Percentiles rank a stretch among this genome's conserved stretches.
Conservation (phyloP, 2,797 vertebrate species). For the Macropus fuliginosus region DNA sequence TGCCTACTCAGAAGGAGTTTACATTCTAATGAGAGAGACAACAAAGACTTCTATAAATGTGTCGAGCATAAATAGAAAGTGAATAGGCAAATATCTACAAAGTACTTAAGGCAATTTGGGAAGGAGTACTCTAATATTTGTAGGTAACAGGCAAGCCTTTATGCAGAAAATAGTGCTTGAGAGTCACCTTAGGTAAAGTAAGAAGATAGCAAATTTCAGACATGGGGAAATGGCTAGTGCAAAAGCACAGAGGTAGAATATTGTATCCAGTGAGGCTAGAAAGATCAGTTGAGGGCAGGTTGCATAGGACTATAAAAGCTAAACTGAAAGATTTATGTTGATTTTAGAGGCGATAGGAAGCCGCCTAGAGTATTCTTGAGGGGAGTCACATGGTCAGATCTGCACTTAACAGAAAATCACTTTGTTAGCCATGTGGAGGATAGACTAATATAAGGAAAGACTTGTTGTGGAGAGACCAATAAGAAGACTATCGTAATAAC, state of each 20-base stretch:
- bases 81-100: neutral
- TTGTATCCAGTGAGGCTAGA: neutral
- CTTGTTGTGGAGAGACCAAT: neutral
- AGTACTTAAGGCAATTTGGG: neutral
- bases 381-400: neutral
- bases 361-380: neutral
- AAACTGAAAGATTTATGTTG: neutral
- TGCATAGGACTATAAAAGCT: neutral
- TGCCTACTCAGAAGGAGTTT: neutral
- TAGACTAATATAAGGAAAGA: neutral
- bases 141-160: neutral
- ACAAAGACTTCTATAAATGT: neutral
- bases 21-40: neutral
- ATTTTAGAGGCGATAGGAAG: neutral
- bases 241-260: neutral
- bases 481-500: neutral
- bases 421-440: neutral
- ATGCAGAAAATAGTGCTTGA: neutral
- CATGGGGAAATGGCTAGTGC: neutral
- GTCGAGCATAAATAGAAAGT: neutral
- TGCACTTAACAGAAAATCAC: neutral
- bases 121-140: neutral
- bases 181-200: neutral
- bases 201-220: neutral
- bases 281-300: neutral